A percentile compares a stretch with the other conserved stretches of the same genome.
Conservation (phyloP, 2,113 vertebrate genomes). For the Orycteropus afer region DNA sequence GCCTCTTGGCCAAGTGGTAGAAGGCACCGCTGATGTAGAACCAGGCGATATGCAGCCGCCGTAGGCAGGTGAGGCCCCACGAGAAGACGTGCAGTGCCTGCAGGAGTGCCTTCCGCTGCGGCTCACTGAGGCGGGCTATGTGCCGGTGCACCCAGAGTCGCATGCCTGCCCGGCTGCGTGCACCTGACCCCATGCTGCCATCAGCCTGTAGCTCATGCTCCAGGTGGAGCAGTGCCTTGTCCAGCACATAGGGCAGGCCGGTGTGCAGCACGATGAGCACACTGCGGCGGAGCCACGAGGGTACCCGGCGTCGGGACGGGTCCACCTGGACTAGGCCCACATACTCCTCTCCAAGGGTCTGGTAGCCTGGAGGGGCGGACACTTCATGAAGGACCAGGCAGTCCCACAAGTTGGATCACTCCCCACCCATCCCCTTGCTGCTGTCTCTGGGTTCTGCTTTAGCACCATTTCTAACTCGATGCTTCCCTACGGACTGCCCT, state of each 20-base stretch:
- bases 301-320: conserved; percentile 86
- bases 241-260: conserved; percentile 91
- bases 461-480: no score
- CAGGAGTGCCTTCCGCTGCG: conserved; percentile 86
- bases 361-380: conserved; percentile 87
- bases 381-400: background rate
- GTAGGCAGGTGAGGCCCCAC: conserved; percentile 88
- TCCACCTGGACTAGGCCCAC: conserved; percentile 95
- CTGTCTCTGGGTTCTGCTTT: background rate
- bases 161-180: conserved; percentile 62
- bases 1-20: conserved; percentile 94
- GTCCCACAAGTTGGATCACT: background rate
- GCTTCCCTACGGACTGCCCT: no score
- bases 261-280: conserved; percentile 87
- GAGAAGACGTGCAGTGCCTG: conserved; percentile 80
- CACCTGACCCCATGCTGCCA: conserved; percentile 59
- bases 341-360: conserved; percentile 97
- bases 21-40: conserved; percentile 93
- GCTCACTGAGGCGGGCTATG: conserved; percentile 82
- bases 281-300: conserved; percentile 85
- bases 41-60: conserved; percentile 90
- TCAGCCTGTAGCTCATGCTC: conserved; percentile 91
- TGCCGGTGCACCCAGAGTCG: conserved; percentile 83
- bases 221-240: conserved; percentile 90
- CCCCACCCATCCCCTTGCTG: background rate